Percentiles rank a stretch among this genome's conserved stretches.
phyloP scores from a whole-genome alignment of 64 coral and sea anemone species.

The Astreopora myriophthalma region DNA sequence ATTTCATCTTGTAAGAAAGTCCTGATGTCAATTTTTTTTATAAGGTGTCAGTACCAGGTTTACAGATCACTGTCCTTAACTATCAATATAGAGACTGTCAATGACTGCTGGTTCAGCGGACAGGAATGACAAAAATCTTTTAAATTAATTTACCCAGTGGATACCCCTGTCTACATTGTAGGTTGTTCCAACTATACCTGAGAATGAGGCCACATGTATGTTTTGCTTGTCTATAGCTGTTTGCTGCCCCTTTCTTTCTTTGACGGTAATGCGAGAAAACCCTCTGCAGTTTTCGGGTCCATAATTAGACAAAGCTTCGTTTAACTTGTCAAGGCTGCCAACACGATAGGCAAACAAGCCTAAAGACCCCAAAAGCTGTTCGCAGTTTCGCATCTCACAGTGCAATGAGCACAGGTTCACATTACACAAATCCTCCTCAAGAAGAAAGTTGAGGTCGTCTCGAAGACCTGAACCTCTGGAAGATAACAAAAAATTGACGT shows the following conservation, averaged over 20 bases:
- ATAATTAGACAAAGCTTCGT: constrained; percentile 41
- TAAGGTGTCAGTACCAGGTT: too few relatives aligned
- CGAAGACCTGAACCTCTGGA: not conserved
- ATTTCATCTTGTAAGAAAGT: too few relatives aligned
- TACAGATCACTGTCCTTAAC: too few relatives aligned
- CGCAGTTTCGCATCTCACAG: constrained; percentile 54
- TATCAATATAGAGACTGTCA: too few relatives aligned
- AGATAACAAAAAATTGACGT: not conserved
- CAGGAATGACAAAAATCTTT: too few relatives aligned
- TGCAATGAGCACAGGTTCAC: constrained; percentile 62
- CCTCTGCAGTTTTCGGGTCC: constrained; percentile 49
- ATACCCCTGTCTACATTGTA: too few relatives aligned
- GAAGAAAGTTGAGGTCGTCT: constrained; percentile 40
- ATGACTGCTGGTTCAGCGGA: too few relatives aligned
- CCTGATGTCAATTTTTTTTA: too few relatives aligned
- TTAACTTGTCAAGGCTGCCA: constrained; percentile 20
- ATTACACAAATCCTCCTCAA: constrained; percentile 49
- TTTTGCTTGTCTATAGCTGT: constrained; percentile 47
- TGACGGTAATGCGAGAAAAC: constrained; percentile 19
- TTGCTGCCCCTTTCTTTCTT: constrained; percentile 37
- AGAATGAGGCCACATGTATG: constrained; percentile 59
- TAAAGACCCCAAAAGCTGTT: constrained; percentile 36
- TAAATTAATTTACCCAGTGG: too few relatives aligned
- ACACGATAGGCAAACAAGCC: constrained; percentile 42
- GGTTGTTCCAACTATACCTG: not conserved